These are phyloP conservation scores for Drosophila birchii DNA, from an alignment of 2,888 invertebrate species.

Conservation along the genomic window DNA sequence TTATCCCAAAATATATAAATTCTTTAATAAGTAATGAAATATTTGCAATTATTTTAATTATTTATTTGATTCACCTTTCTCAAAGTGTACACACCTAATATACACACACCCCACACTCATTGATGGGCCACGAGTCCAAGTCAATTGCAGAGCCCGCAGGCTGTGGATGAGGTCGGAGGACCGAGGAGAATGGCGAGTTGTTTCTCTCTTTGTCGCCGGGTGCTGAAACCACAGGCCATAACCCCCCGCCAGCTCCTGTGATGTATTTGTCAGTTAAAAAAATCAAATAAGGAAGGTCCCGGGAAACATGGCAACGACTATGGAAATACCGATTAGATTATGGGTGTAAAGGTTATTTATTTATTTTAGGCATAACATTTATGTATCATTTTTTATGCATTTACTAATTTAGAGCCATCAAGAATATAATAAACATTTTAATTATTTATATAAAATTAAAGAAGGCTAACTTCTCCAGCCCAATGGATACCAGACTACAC, in stretches of 20 bases:
- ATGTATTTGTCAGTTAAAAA: constrained; percentile 64
- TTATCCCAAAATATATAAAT: not conserved
- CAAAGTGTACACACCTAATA: constrained; percentile 26
- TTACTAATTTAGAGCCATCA: no score
- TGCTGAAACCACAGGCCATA: constrained; percentile 58
- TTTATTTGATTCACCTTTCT: not conserved
- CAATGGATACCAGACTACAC: constrained; percentile 13
- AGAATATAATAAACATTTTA: no score
- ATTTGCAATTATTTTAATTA: no score
- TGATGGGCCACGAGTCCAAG: constrained; percentile 74
- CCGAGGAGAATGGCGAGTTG: constrained; percentile 6
- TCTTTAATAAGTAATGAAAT: not conserved
- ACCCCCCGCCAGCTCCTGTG: constrained; percentile 39
- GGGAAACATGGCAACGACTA: constrained; percentile 12
- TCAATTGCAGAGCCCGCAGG: constrained; percentile 69
- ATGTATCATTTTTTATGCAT: no score
- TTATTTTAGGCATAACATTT: not conserved
- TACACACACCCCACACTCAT: constrained; percentile 45
- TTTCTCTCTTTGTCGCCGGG: constrained; percentile 33
- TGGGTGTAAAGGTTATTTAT: not conserved
- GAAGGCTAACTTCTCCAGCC: not conserved
- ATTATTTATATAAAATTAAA: no score
- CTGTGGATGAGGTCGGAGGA: constrained; percentile 40
- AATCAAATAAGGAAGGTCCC: constrained; percentile 27
- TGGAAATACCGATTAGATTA: constrained; percentile 26